Evolutionary conservation across 35 echinoderm and acorn worm species (phyloP).

Genomic region (Chiridota heheva): DNA sequence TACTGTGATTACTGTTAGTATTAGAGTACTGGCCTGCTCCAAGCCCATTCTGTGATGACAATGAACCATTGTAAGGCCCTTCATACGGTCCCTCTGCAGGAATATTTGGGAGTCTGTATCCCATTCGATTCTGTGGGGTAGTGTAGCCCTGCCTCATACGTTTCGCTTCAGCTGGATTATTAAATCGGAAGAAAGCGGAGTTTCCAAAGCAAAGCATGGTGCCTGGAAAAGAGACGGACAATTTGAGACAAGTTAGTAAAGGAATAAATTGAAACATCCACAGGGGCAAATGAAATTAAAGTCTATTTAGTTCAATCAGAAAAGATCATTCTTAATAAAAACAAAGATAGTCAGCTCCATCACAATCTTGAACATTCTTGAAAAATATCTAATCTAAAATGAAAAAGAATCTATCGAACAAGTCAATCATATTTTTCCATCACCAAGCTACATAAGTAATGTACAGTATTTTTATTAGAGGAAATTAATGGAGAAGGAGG

Average conservation of each 20-base stretch:
- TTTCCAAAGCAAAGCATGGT: slow-evolving; percentile 97
- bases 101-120: slow-evolving; percentile 11
- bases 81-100: background rate
- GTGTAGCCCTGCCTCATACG: slow-evolving; percentile 43
- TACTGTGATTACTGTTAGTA: slow-evolving; percentile 60
- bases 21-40: background rate
- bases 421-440: no score
- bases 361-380: no score
- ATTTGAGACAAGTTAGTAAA: background rate
- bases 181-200: slow-evolving; percentile 84
- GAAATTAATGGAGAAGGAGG: no score
- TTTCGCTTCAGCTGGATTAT: slow-evolving; percentile 82
- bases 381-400: no score
- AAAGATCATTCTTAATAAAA: no score
- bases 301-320: no score
- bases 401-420: no score
- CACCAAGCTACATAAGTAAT: no score
- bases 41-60: background rate
- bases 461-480: no score
- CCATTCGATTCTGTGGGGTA: slow-evolving; percentile 33
- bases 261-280: background rate
- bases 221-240: slow-evolving; percentile 69
- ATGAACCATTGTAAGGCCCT: background rate
- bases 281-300: background rate
- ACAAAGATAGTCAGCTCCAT: no score